These are phyloP conservation scores for Amphiura filiformis DNA, from an alignment of 35 echinoderm and acorn worm species.

Conservation along the genomic window DNA sequence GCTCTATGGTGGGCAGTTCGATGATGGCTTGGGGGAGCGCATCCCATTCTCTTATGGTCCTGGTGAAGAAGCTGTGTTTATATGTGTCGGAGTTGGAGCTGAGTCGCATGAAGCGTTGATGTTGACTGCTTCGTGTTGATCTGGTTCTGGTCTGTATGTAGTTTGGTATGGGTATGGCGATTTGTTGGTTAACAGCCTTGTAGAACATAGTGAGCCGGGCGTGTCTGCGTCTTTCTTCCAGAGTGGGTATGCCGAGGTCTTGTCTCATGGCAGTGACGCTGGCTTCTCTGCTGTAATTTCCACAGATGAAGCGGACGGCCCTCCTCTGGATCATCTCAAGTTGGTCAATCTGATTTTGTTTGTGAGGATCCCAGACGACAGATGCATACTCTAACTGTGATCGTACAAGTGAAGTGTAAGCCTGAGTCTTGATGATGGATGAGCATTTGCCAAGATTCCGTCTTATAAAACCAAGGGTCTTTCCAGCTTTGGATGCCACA, in stretches of 20 bases:
- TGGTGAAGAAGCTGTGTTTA: too few relatives aligned
- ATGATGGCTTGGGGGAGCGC: slow-evolving; percentile 5
- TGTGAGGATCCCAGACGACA: neutral
- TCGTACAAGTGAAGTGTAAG: too few relatives aligned
- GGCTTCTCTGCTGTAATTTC: slow-evolving; percentile 4
- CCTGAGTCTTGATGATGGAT: too few relatives aligned
- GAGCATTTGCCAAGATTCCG: too few relatives aligned
- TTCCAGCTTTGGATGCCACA: too few relatives aligned
- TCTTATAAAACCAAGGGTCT: too few relatives aligned
- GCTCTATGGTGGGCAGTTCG: slow-evolving; percentile 21
- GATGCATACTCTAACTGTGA: too few relatives aligned
- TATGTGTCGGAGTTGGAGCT: slow-evolving; percentile 4
- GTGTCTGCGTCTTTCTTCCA: neutral
- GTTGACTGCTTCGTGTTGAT: neutral
- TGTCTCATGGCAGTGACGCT: neutral
- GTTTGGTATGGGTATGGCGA: slow-evolving; percentile 2
- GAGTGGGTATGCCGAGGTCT: neutral
- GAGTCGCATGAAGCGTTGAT: slow-evolving; percentile 13
- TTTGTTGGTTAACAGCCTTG: neutral
- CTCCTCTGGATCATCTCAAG: slow-evolving; percentile 14
- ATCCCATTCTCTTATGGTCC: too few relatives aligned
- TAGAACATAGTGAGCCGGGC: neutral
- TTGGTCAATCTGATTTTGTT: slow-evolving; percentile 25
- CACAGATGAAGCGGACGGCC: slow-evolving; percentile 9
- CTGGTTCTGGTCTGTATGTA: neutral